Base-by-base conservation (phyloP, 2,888 invertebrate genomes). In the Chaetogeoica ovagalla region DNA sequence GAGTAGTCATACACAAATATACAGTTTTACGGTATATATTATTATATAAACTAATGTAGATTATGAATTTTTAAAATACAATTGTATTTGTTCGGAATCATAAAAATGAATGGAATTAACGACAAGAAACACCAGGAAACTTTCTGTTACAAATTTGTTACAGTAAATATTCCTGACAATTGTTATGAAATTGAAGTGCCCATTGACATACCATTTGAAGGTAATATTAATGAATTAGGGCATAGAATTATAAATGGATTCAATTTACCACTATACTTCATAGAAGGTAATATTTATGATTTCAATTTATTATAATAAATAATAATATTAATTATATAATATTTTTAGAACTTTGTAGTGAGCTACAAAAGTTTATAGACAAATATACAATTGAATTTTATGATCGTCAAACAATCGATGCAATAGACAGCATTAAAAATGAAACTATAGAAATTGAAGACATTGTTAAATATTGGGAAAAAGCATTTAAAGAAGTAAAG, bases 381-480 rank as follows among this genome's bases (percentile, higher is more conserved):
- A 86, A 88, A 81, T 90, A 92, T 85, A 92, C 92, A 62, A 89
- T 90, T 83, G 88, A 89, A 82, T 92, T 90, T 84, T 89, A 91
- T 85, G 92, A 92, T 85, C 89, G 89, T 74, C 88, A 90, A 84
- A 91, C 91, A 82, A 90, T 89, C 81, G 89, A 88, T 79, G 86
- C 91, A 0, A 86, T 94, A 1, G 87, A 90, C 71, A 89, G 89
- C 79, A 89, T 90, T 0, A 90, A 89, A 83, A 89, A 88, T 83
- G 90, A 90, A 81, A 89, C 90, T 81, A 86, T 91, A 0, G 91
- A 93, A 85, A 87, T 93, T 1, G 94, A 95, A 84, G 90, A 91
- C 39, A 88, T 93, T 19, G 91, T 93, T 2, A 92, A 92, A 84
- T 90, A 90, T 84, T 94, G 94, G 90, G 94, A 95, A 85, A 92